Evolutionary conservation across 2,888 invertebrate genomes (phyloP).

Genomic region (Cheilosia pagana): DNA sequence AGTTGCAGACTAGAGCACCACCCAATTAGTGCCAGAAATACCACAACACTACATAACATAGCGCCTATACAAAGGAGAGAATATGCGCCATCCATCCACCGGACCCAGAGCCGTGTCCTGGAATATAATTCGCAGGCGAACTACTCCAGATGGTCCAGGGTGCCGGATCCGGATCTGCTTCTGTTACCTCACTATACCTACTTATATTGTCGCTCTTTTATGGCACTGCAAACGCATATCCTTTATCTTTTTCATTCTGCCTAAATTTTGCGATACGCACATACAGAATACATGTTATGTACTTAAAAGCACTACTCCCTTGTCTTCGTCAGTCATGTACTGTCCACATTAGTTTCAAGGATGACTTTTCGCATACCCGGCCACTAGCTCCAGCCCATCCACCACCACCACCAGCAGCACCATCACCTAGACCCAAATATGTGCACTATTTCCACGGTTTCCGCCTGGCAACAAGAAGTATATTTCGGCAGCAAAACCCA

Average conservation of each 20-base stretch:
- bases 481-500: slow-evolving; percentile 36
- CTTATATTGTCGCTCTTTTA: slow-evolving; percentile 66
- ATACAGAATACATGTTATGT: slow-evolving; percentile 52
- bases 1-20: slow-evolving; percentile 45
- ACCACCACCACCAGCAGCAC: slow-evolving; percentile 2
- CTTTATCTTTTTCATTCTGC: slow-evolving; percentile 71
- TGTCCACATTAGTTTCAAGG: slow-evolving; percentile 64
- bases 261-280: slow-evolving; percentile 68
- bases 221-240: slow-evolving; percentile 67
- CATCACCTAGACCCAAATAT: slow-evolving; percentile 56
- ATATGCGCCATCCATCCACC: slow-evolving; percentile 56
- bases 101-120: slow-evolving; percentile 53
- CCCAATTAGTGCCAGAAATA: slow-evolving; percentile 65
- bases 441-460: slow-evolving; percentile 65
- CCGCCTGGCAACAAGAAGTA: slow-evolving; percentile 65
- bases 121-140: slow-evolving; percentile 65
- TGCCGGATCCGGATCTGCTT: slow-evolving; percentile 31
- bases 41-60: slow-evolving; percentile 58
- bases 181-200: slow-evolving; percentile 44
- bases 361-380: slow-evolving; percentile 60
- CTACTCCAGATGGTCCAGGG: slow-evolving; percentile 62
- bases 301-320: slow-evolving; percentile 36
- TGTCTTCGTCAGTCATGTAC: slow-evolving; percentile 51
- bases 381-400: slow-evolving; percentile 6
- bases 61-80: slow-evolving; percentile 53